Evolutionary conservation across 2,113 vertebrate genomes (phyloP), one percentile per base, ranked within the genome.

Genomic region (Solea senegalensis): DNA sequence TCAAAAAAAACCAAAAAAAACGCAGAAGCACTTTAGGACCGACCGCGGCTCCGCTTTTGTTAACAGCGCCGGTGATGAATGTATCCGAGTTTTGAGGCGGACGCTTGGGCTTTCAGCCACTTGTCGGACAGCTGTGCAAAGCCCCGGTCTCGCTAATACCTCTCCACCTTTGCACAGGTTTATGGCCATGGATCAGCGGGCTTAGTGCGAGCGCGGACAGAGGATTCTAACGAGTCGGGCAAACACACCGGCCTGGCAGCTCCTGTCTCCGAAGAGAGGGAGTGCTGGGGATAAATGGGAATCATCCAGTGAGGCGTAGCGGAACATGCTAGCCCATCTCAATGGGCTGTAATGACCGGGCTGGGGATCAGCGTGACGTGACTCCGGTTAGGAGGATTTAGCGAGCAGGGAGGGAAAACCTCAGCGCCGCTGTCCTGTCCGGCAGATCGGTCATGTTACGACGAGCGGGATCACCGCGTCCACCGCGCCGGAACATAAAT

Each of bases 151-250:
- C 8, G 51, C 73, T 87, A 83, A 86, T 80, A 51, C 83, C 71
- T 58, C 74, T 80, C 81, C 69, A 82, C 75, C 82, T 88, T 71
- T 80, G 79, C 79, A 68, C 83, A 86, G 88, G 83, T 86, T 85
- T 85, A 78, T 80, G 76, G 72, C 76, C 80, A 78, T 62, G 82
- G 86, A 89, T 86, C 82, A 87, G 89, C 73, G 48, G 69, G 81
- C 85, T 74, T 78, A 45, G 78, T 89, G 86, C 86, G 88, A 78
- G 85, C 88, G 77, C 80, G 74, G 82, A 87, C 86, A 71, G 74
- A 65, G 74, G 80, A 72, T 59, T 80, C 81, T 71, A 85, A 89
- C 80, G 65, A 84, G 82, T 80, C 74, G 46, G 68, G 72, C 65
- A 63, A 72, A 82, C 72, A 69, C 62, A 77, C 58, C 68, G 80